Base-by-base conservation (phyloP, 1,140 invertebrate species). In the Psix sp. region DNA sequence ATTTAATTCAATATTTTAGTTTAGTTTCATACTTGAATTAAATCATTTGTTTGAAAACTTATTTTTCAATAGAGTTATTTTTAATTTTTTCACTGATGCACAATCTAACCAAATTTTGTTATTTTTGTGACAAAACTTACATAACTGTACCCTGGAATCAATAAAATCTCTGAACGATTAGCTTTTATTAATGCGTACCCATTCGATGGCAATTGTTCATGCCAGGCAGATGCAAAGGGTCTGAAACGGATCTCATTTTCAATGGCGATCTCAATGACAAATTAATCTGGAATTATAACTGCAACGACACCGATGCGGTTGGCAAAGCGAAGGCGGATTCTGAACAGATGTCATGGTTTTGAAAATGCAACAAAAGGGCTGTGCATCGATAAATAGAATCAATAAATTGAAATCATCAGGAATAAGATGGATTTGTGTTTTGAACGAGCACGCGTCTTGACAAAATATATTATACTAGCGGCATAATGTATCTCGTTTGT, bases 41-140 rank as follows among this genome's bases (percentile, higher is more conserved):
- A 82, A 82, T 77, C 78, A 48, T 83, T 59, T 68, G 42, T 67
- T 49, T 33, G 45, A 40, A 40, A n/a, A n/a, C n/a, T n/a, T n/a
- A n/a, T n/a, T n/a, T n/a, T n/a, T n/a, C n/a, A n/a, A n/a, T n/a
- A n/a, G n/a, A n/a, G n/a, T n/a, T n/a, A n/a, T n/a, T n/a, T n/a
- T n/a, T n/a, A n/a, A n/a, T n/a, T n/a, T n/a, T n/a, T n/a, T n/a
- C n/a, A n/a, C n/a, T n/a, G n/a, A n/a, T n/a, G n/a, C n/a, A n/a
- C n/a, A n/a, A n/a, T n/a, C n/a, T n/a, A n/a, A n/a, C n/a, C n/a
- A n/a, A n/a, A n/a, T 9, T 24, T 9, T 24, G 21, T 4, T 5
- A 5, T 24, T 24, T 9, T 9, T 24, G 9, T 24, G 9, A 24
- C 4, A 9, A 24, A 24, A 24, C 21, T 24, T 9, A 5, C 4